Conservation (phyloP, 2,797 vertebrate genomes). For the Macropodus opercularis region DNA sequence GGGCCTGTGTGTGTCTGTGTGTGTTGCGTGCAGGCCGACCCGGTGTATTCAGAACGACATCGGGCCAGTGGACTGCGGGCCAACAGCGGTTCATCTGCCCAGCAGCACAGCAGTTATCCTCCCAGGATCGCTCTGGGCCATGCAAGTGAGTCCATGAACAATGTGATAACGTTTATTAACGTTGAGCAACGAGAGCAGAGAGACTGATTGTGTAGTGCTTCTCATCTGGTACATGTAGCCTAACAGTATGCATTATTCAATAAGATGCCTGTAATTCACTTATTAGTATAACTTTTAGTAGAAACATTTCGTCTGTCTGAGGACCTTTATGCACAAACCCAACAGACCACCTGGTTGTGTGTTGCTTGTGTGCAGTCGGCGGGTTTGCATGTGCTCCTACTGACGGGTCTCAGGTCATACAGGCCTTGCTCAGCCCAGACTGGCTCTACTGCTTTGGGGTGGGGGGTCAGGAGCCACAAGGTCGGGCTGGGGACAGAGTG, state of each 20-base stretch:
- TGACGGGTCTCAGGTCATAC: conserved; percentile 16
- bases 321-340: not conserved
- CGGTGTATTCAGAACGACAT: conserved; percentile 85
- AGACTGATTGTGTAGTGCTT: too few species aligned
- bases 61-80: conserved; percentile 80
- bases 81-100: conserved; percentile 80
- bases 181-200: too few species aligned
- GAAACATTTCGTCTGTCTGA: too few species aligned
- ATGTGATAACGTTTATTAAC: too few species aligned
- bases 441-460: conserved; percentile 28
- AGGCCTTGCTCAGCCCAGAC: conserved; percentile 41
- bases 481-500: conserved; percentile 74
- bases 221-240: too few species aligned
- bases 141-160: conserved; percentile 86
- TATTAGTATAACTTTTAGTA: too few species aligned
- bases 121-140: conserved; percentile 78
- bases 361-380: conserved; percentile 24
- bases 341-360: too few species aligned
- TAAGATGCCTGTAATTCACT: too few species aligned
- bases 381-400: conserved; percentile 30
- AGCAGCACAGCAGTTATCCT: conserved; percentile 77
- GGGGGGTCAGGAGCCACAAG: conserved; percentile 46
- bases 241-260: too few species aligned
- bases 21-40: conserved; percentile 78
- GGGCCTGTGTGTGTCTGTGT: too few species aligned